phyloP scores from a whole-genome alignment of 1,140 invertebrate genomes.

The Leptinotarsa texana region DNA sequence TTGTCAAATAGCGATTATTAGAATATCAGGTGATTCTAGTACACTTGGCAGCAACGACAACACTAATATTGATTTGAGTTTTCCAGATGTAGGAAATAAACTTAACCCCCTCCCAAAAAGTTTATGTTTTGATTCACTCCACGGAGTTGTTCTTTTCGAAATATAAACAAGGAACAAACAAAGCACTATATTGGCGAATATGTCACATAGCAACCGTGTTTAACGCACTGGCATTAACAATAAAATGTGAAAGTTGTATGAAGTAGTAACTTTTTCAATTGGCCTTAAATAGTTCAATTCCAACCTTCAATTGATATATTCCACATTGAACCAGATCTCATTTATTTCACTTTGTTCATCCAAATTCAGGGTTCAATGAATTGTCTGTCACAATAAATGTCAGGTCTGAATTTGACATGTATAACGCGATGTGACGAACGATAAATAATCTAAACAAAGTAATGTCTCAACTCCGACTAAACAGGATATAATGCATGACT shows the following conservation, averaged over 20 bases:
- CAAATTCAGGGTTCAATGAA: too few relatives aligned
- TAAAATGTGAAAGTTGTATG: neutral
- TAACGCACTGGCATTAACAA: neutral
- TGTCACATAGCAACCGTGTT: constrained; percentile 2
- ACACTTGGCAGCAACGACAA: neutral
- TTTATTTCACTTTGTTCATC: neutral
- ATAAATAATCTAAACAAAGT: too few relatives aligned
- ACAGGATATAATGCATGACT: neutral
- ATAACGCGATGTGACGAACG: too few relatives aligned
- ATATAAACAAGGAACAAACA: neutral
- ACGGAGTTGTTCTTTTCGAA: neutral
- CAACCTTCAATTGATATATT: neutral
- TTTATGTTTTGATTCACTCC: neutral
- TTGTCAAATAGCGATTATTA: neutral
- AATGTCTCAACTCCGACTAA: neutral
- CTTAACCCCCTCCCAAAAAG: neutral
- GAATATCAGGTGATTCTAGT: neutral
- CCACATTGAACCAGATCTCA: constrained; percentile 4
- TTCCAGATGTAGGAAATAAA: neutral
- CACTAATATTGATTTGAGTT: neutral
- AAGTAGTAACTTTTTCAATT: constrained; percentile 1
- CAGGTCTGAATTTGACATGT: neutral
- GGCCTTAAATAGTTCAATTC: neutral
- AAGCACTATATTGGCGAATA: neutral
- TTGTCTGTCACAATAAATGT: neutral